Base-by-base conservation (phyloP, 2,113 vertebrate species). In the Pedionomus torquatus region DNA sequence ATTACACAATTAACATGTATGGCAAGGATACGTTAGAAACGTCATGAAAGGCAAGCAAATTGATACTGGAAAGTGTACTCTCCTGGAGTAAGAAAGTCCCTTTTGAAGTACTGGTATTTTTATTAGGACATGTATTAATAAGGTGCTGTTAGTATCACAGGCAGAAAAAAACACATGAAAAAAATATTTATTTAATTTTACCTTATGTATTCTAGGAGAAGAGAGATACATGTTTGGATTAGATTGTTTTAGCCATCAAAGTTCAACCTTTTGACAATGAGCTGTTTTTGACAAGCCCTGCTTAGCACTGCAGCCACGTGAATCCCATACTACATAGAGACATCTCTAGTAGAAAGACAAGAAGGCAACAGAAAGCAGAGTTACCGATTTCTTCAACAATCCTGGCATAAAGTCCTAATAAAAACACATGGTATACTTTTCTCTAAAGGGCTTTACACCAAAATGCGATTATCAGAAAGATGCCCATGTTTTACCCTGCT, bases 351-450 rank as follows among this genome's bases (percentile, higher is more conserved):
- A 88, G 85, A 82, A 97, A 84, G 83, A 89, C 26, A 85, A n/a
- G 64, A 69, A 55, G 26, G 86, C 93, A 97, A 95, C 58, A 96
- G 88, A 93, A 96, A 37, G 60, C 19, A 78, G 46, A 83, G 33
- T 28, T 69, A 77, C 21, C 75, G 35, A 92, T 94, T 97, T 96
- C 93, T 94, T 97, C 95, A 97, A 96, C 96, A 91, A 97, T 84
- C 69, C 93, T 70, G 86, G 46, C 71, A 82, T 63, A 83, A 89
- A 57, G 33, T 84, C 80, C 85, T 85, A 87, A 78, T 69, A 89
- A 91, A 74, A 30, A 79, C 82, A 89, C 58, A 83, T 80, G 71
- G 54, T 35, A 49, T 25, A 82, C 64, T 83, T 83, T 83, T 93
- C 65, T 92, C 70, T 66, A 79, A 83, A 85, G 85, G 81, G 77